Conservation (phyloP, 2,113 vertebrate genomes). For the Regulus satrapa region DNA sequence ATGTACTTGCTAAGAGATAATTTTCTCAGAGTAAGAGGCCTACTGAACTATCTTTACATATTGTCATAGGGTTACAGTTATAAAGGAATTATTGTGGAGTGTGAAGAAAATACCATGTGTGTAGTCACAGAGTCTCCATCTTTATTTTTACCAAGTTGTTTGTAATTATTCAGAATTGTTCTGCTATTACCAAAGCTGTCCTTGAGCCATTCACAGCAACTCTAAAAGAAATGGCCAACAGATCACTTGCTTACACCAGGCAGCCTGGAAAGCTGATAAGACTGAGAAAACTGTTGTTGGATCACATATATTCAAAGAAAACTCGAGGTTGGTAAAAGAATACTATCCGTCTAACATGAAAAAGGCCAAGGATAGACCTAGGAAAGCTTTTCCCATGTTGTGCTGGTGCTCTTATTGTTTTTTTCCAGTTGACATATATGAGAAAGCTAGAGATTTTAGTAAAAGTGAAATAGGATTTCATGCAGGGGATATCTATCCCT, state of each 20-base stretch:
- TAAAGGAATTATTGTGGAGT: background rate
- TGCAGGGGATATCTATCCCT: background rate
- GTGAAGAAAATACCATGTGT: background rate
- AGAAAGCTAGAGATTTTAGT: background rate
- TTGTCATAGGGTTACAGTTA: background rate
- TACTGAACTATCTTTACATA: background rate
- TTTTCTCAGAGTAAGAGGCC: background rate
- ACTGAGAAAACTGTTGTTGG: background rate
- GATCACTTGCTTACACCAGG: background rate
- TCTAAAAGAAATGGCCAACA: background rate
- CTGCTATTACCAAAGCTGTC: background rate
- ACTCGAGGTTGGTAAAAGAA: background rate
- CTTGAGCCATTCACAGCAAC: background rate
- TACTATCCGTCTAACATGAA: background rate
- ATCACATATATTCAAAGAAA: background rate
- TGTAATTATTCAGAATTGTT: background rate
- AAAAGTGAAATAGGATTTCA: background rate
- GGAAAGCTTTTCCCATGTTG: background rate
- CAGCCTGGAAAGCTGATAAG: background rate
- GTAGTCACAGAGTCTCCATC: background rate
- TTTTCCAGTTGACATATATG: background rate
- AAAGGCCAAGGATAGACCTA: background rate
- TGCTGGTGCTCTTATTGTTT: background rate
- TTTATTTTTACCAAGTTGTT: background rate
- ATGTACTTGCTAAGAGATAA: background rate